Evolutionary conservation across 2,113 vertebrate species (phyloP).

Genomic region (Centrocercus urophasianus): DNA sequence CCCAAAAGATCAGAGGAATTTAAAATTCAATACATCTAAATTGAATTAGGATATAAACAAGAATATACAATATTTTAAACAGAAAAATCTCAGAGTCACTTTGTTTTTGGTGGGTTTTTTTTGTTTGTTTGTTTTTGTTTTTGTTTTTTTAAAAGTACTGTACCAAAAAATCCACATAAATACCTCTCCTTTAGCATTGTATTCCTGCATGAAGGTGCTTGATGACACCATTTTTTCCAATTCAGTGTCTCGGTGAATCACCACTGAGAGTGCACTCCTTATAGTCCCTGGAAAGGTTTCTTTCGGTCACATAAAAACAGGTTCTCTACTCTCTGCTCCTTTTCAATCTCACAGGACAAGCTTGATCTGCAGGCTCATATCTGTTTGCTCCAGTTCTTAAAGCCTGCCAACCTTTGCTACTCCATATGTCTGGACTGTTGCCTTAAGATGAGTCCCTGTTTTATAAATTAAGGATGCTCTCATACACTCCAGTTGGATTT

Average conservation of each 20-base stretch:
- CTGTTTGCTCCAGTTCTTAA: not conserved
- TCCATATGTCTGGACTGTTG: fast-evolving
- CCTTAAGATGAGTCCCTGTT: not conserved
- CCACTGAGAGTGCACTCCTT: fast-evolving
- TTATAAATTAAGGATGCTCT: not conserved
- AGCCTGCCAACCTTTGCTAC: not conserved
- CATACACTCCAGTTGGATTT: not conserved
- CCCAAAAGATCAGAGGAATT: not conserved
- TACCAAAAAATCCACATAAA: not conserved
- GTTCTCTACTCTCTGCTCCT: not conserved
- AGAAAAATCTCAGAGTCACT: not conserved
- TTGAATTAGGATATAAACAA: not conserved
- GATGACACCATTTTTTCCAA: not conserved
- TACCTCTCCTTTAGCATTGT: not conserved
- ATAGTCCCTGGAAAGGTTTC: not conserved
- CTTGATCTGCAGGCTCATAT: not conserved
- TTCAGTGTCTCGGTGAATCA: not conserved
- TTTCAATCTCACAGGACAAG: not conserved
- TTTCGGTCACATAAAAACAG: not conserved
- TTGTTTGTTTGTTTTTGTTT: too few relatives aligned
- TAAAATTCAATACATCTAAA: not conserved
- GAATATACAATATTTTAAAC: not conserved
- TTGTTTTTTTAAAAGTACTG: not conserved
- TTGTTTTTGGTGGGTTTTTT: too few relatives aligned
- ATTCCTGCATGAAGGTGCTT: not conserved